phyloP scores from a whole-genome alignment of 1,140 invertebrate species.

The Drosophila rufa region DNA sequence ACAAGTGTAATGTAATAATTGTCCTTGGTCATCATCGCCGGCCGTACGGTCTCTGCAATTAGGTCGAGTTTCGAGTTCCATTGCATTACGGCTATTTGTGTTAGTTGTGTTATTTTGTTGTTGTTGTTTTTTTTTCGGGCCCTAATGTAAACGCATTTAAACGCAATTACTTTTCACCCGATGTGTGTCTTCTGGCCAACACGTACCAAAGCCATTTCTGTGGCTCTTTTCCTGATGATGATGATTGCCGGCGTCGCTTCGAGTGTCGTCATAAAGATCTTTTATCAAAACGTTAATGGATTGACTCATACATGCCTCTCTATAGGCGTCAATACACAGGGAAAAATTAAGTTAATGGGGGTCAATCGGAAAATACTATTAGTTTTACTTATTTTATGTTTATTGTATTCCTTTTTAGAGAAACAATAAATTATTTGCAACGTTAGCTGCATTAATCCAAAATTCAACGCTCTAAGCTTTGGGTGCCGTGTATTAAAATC shows the following conservation, averaged over 20 bases:
- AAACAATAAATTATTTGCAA: too few species aligned
- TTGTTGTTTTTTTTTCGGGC: conserved; percentile 39
- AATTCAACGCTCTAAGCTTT: too few species aligned
- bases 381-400: too few species aligned
- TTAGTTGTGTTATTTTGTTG: conserved; percentile 5
- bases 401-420: too few species aligned
- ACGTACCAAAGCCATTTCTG: conserved; percentile 76
- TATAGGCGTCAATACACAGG: conserved; percentile 21
- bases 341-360: neutral
- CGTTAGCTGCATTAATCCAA: too few species aligned
- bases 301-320: conserved; percentile 65
- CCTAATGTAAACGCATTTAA: conserved; percentile 82
- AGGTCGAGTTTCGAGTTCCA: conserved; percentile 26
- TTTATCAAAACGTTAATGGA: conserved; percentile 85
- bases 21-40: conserved; percentile 59
- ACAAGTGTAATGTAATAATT: conserved; percentile 83
- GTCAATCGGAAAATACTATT: neutral
- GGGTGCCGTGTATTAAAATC: too few species aligned
- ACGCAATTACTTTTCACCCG: conserved; percentile 81
- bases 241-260: conserved; percentile 74
- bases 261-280: conserved; percentile 85
- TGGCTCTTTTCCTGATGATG: conserved; percentile 70
- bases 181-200: conserved; percentile 63
- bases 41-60: conserved; percentile 35
- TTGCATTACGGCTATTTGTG: conserved; percentile 36